Evolutionary conservation across 2,797 vertebrate species (phyloP), one percentile per base, ranked within the genome.

Genomic region (Astyanax mexicanus): DNA sequence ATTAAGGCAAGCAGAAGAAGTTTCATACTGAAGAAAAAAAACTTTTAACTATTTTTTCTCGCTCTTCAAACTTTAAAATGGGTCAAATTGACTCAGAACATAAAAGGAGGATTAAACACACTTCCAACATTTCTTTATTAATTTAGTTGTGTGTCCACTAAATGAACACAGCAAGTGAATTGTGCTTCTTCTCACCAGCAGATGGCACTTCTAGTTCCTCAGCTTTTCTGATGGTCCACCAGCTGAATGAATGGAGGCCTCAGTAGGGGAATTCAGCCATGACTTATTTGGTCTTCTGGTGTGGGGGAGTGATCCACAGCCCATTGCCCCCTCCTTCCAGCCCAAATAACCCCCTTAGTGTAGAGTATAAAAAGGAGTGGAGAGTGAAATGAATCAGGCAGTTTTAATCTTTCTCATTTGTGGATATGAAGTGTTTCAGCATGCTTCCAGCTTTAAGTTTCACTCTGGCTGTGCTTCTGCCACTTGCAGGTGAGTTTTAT

Each of bases 401-500:
- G 6, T 44, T 10, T 5, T 5, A 15, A 3, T n/a, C n/a, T n/a
- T n/a, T 54, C 45, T 37, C 25, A 19, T 44, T 51, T 4, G 19
- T 42, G 64, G 29, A 69, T 27, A 19, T 65, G 11, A 38, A 54
- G 29, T 57, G 17, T 32, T 25, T 25, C 68, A 78, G 1, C 49
- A 87, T 84, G 84, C 12, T 38, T 40, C 19, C 35, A 11, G 32
- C 38, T 76, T 40, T 81, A 1, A 15, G 71, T 6, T 27, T 73
- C 29, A 51, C 71, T 60, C 42, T 84, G 23, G 17, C 7, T 72
- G 25, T 21, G 58, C 42, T 79, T 38, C 47, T 85, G 1, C 72
- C 78, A 21, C 42, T 70, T 44, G 64, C 77, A 74, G 85, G 86
- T 84, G 76, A 58, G 77, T 55, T 57, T 49, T 45, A 44, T 21